Conservation (phyloP, 2,888 invertebrate genomes). For the Chrysomela aeneicollis region DNA sequence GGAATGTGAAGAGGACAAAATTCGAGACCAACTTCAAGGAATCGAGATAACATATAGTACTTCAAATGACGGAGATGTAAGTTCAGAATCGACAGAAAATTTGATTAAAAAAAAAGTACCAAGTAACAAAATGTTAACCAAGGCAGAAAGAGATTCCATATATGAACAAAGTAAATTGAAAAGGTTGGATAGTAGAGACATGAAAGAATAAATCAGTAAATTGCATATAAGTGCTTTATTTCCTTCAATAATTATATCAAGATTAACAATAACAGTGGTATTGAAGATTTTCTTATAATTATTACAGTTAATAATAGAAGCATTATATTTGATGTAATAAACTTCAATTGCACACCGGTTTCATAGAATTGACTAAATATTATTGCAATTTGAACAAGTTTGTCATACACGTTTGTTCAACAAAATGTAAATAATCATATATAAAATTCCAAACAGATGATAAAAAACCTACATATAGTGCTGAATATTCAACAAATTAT, state of each 20-base stretch:
- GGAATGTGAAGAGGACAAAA: neutral
- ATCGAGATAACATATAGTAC: neutral
- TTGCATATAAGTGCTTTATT: neutral
- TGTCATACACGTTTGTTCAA: neutral
- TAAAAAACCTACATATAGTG: neutral
- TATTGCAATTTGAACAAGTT: conserved; percentile 32
- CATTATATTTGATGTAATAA: conserved; percentile 22
- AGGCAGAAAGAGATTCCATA: conserved; percentile 3
- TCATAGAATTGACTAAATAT: conserved; percentile 34
- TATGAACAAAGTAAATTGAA: neutral
- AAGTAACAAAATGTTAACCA: neutral
- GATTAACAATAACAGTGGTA: neutral
- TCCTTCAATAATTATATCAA: neutral
- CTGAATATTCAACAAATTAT: neutral
- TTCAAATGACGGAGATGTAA: neutral
- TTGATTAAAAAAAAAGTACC: neutral
- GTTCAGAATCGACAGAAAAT: neutral
- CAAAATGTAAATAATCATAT: neutral
- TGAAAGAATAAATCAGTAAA: neutral
- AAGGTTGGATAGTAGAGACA: neutral
- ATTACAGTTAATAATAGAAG: conserved; percentile 15
- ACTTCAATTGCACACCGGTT: conserved; percentile 33
- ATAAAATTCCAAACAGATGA: neutral
- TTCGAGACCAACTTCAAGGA: neutral
- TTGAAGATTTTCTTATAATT: neutral